Percentiles rank a stretch among this genome's conserved stretches.
Conservation (phyloP, 2,113 vertebrate species). For the Macrotis lagotis region DNA sequence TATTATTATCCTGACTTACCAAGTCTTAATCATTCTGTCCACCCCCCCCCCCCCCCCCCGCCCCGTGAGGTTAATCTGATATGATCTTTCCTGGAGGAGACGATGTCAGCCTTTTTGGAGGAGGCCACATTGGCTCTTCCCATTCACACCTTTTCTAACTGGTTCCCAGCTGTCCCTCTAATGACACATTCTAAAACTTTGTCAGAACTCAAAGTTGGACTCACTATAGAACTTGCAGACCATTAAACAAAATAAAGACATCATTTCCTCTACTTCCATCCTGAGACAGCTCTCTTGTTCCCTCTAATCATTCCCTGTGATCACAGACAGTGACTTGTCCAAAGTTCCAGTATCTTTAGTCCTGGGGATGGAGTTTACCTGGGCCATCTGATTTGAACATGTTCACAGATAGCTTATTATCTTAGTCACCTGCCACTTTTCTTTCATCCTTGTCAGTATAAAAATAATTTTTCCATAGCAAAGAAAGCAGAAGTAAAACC, state of each 20-base stretch:
- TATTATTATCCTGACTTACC: neutral
- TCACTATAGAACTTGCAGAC: neutral
- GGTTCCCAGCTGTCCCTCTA: neutral
- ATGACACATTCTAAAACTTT: neutral
- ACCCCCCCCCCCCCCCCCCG: too few species aligned
- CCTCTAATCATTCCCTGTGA: neutral
- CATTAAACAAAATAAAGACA: neutral
- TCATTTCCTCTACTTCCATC: neutral
- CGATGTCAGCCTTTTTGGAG: neutral
- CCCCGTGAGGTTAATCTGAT: neutral
- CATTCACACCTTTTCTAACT: neutral
- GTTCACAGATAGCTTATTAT: neutral
- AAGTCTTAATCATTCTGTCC: neutral
- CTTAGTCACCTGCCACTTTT: neutral
- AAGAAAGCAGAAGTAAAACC: neutral
- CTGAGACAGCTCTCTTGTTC: neutral
- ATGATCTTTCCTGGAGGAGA: neutral
- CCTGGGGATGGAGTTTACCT: neutral
- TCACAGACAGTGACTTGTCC: neutral
- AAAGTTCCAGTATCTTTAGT: neutral
- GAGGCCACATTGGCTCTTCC: neutral
- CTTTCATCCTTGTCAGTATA: neutral
- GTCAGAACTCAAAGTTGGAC: neutral
- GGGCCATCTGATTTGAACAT: neutral
- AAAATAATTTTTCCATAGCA: neutral